Evolutionary conservation across 2,113 vertebrate species (phyloP), one percentile per base, ranked within the genome.

Genomic region (Tor tambroides): DNA sequence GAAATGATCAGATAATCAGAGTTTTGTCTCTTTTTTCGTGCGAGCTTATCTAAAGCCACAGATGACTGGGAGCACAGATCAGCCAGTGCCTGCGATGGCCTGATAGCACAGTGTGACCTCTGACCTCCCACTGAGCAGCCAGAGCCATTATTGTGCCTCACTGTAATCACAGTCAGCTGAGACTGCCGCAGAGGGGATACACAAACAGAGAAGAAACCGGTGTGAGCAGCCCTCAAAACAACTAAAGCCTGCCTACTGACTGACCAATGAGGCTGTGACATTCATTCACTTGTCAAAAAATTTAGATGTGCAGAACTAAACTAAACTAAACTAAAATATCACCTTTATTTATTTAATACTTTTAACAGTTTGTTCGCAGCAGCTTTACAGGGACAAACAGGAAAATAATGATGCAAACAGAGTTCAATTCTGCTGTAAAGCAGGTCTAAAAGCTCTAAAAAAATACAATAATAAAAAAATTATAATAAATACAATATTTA

Each of bases 31-130:
- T 65, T 38, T 74, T 87, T 82, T 46, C 23, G n/a, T 69, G 54
- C 28, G 0, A 51, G 85, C 87, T 91, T 90, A 92, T 92, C 89
- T 91, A 86, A 89, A 89, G 87, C 89, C 89, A 85, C 89, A 88
- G 83, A 87, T 87, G 90, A 87, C 90, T 86, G 83, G 85, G 80
- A 84, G 59, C 85, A 87, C 72, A 83, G 86, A 91, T 89, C 88
- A 71, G 78, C 71, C 30, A 30, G 79, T 8, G 83, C 54, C 88
- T 86, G 76, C 17, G 84, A 90, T 89, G 81, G 79, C 74, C 90
- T 84, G 91, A 91, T 91, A 89, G 87, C 51, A 71, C 65, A 82
- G 83, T 6, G 38, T 84, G 89, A 88, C 87, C 90, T 76, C 67
- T 90, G 89, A 91, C 89, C 88, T 80, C 82, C 51, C 11, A 46